Evolutionary conservation across 2,113 vertebrate genomes (phyloP), one percentile per base, ranked within the genome.

Genomic region (Menura novaehollandiae): DNA sequence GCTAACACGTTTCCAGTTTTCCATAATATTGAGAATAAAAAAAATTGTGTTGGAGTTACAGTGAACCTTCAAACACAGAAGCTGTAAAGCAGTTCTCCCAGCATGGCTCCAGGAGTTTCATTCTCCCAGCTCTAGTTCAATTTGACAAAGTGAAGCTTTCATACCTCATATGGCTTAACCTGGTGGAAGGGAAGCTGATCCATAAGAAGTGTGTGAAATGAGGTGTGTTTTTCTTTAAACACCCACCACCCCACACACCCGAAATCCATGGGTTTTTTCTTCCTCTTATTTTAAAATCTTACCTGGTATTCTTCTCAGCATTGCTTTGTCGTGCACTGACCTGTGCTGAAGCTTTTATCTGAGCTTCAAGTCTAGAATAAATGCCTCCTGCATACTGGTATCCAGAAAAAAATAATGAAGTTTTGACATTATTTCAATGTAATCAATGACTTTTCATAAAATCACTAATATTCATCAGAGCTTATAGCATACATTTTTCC

Each of bases 331-430:
- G 97, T 35, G 97, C 92, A 56, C 81, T 98, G 89, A 96, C 56
- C 88, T 99, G 99, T 8, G 98, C 97, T 4, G 98, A 92, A 66
- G 98, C 98, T 91, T 98, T 99, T 90, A 99, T 97, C 89, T 99
- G 99, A 33, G 98, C 98, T 98, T 99, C 99, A 12, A 99, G 97
- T 77, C 98, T 98, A 93, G 98, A 98, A 97, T 99, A 99, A 98
- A 99, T 99, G 56, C 99, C 98, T 76, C 98, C 99, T 78, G 98
- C 98, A 85, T 98, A 98, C 99, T 99, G 85, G 23, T 97, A 91
- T 35, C 20, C 63, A 95, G 72, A 33, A 69, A 79, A 21, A n/a
- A 56, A 56, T 0, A 27, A 39, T 7, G 28, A 95, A 63, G 13
- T 55, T 74, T 78, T 82, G 73, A 76, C 28, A 44, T 69, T 18